Percentiles rank a stretch among this genome's conserved stretches.
Evolutionary conservation across 2,797 vertebrate genomes (phyloP).

Genomic region (Micrastur ruficollis): DNA sequence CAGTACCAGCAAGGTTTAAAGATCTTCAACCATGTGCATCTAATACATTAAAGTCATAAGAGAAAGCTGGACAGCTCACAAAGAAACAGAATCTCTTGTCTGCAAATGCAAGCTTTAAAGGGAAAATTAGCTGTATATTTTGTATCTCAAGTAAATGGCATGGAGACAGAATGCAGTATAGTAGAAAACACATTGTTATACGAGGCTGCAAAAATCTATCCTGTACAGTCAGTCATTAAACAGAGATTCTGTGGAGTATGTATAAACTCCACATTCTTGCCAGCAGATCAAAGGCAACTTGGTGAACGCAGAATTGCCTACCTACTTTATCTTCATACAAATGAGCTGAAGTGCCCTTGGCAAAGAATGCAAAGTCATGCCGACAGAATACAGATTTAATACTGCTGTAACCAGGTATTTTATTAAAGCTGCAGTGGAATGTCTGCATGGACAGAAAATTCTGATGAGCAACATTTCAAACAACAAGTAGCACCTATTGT

Average conservation of each 20-base stretch:
- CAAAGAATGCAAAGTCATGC: conserved; percentile 41
- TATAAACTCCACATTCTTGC: conserved; percentile 13
- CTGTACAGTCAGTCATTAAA: conserved; percentile 29
- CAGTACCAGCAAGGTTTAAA: neutral
- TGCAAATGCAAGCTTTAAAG: neutral
- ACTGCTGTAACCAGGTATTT: neutral
- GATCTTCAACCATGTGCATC: neutral
- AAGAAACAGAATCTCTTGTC: neutral
- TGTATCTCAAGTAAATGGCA: neutral
- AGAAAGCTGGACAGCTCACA: neutral
- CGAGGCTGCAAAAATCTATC: conserved; percentile 19
- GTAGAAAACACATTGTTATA: conserved; percentile 32
- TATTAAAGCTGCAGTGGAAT: neutral
- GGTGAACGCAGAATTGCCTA: conserved; percentile 42
- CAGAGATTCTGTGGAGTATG: neutral
- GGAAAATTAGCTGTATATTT: conserved; percentile 5
- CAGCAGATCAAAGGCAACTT: conserved; percentile 43
- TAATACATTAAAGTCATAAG: conserved; percentile 10
- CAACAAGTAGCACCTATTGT: neutral
- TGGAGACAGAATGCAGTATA: neutral
- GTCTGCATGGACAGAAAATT: neutral
- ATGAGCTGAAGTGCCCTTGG: conserved; percentile 56
- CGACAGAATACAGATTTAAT: conserved; percentile 38
- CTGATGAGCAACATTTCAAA: neutral
- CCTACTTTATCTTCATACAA: conserved; percentile 57